Evolutionary conservation across 2,888 invertebrate genomes (phyloP).

Genomic region (Lottia scabra): DNA sequence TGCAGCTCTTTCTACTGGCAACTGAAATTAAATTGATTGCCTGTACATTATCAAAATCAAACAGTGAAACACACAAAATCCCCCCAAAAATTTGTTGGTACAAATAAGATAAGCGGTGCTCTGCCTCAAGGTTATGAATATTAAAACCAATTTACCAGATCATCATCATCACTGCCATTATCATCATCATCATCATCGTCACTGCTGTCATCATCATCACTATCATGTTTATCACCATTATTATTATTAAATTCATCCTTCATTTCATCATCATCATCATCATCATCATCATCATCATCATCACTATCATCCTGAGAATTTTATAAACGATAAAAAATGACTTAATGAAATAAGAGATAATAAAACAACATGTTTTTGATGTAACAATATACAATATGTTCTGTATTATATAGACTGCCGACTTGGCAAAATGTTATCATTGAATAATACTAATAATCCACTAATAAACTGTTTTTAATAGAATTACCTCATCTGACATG

Average conservation of each 20-base stretch:
- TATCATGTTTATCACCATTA: neutral
- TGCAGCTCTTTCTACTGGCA: constrained; percentile 89
- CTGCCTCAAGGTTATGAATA: constrained; percentile 7
- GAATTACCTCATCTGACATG: neutral
- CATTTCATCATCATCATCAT: neutral
- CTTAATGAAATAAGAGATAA: no score
- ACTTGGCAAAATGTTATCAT: no score
- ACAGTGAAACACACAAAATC: no score
- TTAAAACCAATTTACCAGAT: constrained; percentile 29
- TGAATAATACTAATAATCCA: no score
- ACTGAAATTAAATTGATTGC: constrained; percentile 71
- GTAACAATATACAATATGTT: no score
- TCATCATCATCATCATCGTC: constrained; percentile 18
- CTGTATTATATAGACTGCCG: no score
- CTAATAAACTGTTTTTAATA: no score
- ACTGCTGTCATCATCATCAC: constrained; percentile 11
- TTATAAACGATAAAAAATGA: no score
- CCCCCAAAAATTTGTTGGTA: no score
- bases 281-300: neutral
- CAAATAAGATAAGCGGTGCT: no score
- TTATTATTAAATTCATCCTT: neutral
- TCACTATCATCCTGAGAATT: neutral
- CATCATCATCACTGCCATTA: constrained; percentile 40
- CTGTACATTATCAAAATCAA: no score
- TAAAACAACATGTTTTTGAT: no score